Conservation (phyloP, 2,113 vertebrate species). For the Mus spicilegus region DNA sequence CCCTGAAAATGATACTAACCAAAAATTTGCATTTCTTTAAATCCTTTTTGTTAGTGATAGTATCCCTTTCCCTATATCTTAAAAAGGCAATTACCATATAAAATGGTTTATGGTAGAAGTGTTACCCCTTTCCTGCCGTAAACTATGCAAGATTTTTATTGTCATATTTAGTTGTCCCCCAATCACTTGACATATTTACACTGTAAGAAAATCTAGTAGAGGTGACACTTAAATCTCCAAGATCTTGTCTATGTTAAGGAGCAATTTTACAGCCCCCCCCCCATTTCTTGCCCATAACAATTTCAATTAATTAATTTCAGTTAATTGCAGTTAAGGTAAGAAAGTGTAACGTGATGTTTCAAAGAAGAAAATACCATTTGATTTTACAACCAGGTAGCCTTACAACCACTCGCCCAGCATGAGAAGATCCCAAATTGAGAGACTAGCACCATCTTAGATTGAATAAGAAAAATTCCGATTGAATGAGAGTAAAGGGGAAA, state of each 20-base stretch:
- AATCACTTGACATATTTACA: constrained; percentile 76
- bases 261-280: constrained; percentile 44
- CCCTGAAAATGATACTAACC: constrained; percentile 75
- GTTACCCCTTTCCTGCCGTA: constrained; percentile 69
- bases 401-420: not conserved
- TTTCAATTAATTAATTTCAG: constrained; percentile 37
- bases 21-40: constrained; percentile 75
- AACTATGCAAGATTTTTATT: constrained; percentile 75
- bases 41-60: constrained; percentile 72
- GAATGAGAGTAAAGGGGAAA: not conserved
- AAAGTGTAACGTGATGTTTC: constrained; percentile 62
- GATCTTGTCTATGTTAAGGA: constrained; percentile 58
- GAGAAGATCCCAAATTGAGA: not conserved
- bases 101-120: constrained; percentile 77
- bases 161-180: constrained; percentile 58
- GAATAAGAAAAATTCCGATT: not conserved
- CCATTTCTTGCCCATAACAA: constrained; percentile 63
- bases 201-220: constrained; percentile 71
- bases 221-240: constrained; percentile 65
- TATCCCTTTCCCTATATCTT: constrained; percentile 73
- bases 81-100: constrained; percentile 79
- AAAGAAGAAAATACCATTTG: not conserved
- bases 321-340: constrained; percentile 50
- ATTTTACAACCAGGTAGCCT: constrained; percentile 18
- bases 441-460: not conserved